Base-by-base conservation (phyloP, 1,140 invertebrate species). In the Penaeus chinensis region DNA sequence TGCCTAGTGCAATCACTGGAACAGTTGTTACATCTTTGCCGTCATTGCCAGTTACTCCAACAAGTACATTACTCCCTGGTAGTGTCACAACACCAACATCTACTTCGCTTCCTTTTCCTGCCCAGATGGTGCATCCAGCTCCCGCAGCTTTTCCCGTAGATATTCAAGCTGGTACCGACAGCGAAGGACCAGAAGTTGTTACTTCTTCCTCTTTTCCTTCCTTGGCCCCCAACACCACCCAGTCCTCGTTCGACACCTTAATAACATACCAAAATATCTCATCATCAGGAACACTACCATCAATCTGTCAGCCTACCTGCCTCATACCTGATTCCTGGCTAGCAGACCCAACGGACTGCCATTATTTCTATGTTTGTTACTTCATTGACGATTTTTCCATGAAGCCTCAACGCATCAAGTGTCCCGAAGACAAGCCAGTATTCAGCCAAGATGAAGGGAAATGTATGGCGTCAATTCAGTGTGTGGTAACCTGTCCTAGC, bases 321-420 rank as follows among this genome's bases (percentile, higher is more conserved):
- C 61, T 87, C 22, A 66, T 87, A 22, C 77, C 85, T 18, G 85
- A 87, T n/a, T 87, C 85, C 47, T 87, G 85, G 85, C 47, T 87
- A 47, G 65, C 85, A 76, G 85, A 87, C 61, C 79, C 85, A 37
- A 42, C 78, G 24, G 85, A 87, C 54, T 87, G 85, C 37, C 85
- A 74, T 42, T 82, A 76, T 77, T 87, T 87, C 62, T 87, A 87
- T 66, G 85, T 87, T 16, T 87, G 85, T 32, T 66, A 87, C 66
- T 87, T 87, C 63, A 37, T 87, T 4, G 82, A 79, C 60, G 65
- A 81, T 76, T 60, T 65, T n/a, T 74, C 82, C 60, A 20, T 79
- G 42, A 74, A 62, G 42, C 85, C 85, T 82, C 63, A 60, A 37
- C 78, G 85, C 42, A 87, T 87, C 13, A 74, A n/a, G 20, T 87